Conservation (phyloP, 2,888 invertebrate genomes). For the Tipula unca region DNA sequence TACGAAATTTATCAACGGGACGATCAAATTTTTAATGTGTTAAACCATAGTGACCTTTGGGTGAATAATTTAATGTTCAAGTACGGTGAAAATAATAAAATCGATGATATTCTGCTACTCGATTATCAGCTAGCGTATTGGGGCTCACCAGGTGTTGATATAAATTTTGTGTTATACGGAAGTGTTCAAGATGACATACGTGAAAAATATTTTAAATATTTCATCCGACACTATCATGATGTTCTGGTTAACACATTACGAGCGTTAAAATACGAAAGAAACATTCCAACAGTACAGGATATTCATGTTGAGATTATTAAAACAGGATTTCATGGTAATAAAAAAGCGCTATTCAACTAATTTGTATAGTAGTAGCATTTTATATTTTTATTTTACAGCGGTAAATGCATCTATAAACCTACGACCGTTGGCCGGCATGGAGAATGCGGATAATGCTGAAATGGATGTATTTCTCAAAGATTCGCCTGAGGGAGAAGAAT, state of each 20-base stretch:
- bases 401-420: conserved; percentile 39
- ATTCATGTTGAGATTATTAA: conserved; percentile 37
- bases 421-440: conserved; percentile 38
- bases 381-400: conserved; percentile 28
- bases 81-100: conserved; percentile 33
- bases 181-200: conserved; percentile 39
- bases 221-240: conserved; percentile 35
- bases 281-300: conserved; percentile 37
- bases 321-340: conserved; percentile 36
- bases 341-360: neutral
- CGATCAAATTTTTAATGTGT: conserved; percentile 33
- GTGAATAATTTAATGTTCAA: conserved; percentile 39
- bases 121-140: conserved; percentile 39
- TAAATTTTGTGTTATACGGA: conserved; percentile 38
- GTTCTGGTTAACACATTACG: conserved; percentile 34
- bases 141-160: conserved; percentile 39
- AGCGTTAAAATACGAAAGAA: conserved; percentile 33
- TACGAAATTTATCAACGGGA: conserved; percentile 34
- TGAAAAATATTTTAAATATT: conserved; percentile 36
- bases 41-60: conserved; percentile 39
- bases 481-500: conserved; percentile 33
- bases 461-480: conserved; percentile 24
- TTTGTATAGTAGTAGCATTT: neutral
- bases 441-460: conserved; percentile 26
- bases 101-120: conserved; percentile 37